A percentile compares a stretch with the other conserved stretches of the same genome.
Evolutionary conservation across 2,888 invertebrate genomes (phyloP).

Genomic region (Brenthis ino): DNA sequence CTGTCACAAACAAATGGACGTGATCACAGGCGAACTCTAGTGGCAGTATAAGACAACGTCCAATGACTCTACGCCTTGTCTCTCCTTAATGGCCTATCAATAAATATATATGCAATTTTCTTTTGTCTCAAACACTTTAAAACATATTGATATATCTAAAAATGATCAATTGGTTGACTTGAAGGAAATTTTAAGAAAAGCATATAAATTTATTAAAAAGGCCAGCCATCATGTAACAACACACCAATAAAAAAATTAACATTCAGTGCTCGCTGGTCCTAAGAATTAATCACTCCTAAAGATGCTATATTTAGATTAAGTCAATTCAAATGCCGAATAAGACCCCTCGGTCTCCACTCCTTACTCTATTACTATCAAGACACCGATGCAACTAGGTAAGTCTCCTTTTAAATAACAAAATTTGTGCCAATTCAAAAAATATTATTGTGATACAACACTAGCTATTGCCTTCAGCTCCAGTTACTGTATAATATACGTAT

Average conservation of each 20-base stretch:
- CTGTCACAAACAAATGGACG: constrained; percentile 43
- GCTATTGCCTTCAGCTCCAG: background rate
- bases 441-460: constrained; percentile 5
- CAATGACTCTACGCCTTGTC: constrained; percentile 9
- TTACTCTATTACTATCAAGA: constrained; percentile 11
- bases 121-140: background rate
- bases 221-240: background rate
- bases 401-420: constrained; percentile 15
- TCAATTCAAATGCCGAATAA: constrained; percentile 19
- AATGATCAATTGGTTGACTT: background rate
- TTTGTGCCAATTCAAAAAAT: constrained; percentile 19
- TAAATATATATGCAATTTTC: background rate
- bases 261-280: constrained; percentile 24
- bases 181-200: background rate
- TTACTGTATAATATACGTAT: constrained; percentile 1
- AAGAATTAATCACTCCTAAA: constrained; percentile 14
- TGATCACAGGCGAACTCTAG: constrained; percentile 43
- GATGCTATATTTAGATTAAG: constrained; percentile 19
- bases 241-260: constrained; percentile 13
- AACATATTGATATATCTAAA: background rate
- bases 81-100: constrained; percentile 6
- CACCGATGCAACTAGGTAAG: constrained; percentile 9
- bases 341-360: constrained; percentile 1
- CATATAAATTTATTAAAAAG: constrained; percentile 2
- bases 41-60: constrained; percentile 46